A percentile compares a stretch with the other conserved stretches of the same genome.
Conservation (phyloP, 2,797 vertebrate genomes). For the Scomberomorus guttatus region DNA sequence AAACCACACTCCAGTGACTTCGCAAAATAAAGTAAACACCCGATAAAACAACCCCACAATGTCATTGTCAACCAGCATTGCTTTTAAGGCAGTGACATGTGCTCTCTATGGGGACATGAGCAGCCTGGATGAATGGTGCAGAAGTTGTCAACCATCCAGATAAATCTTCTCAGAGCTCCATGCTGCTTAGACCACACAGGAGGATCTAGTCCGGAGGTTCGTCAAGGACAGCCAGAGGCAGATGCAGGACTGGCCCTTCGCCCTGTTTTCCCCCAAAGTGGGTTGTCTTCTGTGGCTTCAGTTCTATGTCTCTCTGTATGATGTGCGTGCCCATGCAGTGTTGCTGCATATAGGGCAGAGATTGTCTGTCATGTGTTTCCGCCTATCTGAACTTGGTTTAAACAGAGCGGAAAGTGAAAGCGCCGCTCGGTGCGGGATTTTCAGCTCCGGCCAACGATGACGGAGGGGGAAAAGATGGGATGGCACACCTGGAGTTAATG, state of each 20-base stretch:
- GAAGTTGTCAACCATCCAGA: constrained; percentile 73
- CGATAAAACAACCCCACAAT: constrained; percentile 44
- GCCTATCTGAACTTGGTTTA: constrained; percentile 52
- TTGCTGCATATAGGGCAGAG: constrained; percentile 59
- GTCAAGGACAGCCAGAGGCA: constrained; percentile 77
- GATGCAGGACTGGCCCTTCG: constrained; percentile 65
- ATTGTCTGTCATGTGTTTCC: constrained; percentile 61
- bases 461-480: constrained; percentile 31
- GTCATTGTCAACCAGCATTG: constrained; percentile 62
- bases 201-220: constrained; percentile 67
- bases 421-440: not conserved
- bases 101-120: constrained; percentile 65
- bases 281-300: constrained; percentile 48
- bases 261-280: constrained; percentile 47
- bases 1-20: constrained; percentile 11
- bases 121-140: constrained; percentile 65
- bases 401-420: constrained; percentile 66
- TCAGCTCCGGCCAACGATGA: constrained; percentile 34
- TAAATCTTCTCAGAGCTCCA: constrained; percentile 69
- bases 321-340: constrained; percentile 36
- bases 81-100: constrained; percentile 62
- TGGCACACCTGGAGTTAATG: constrained; percentile 71
- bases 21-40: constrained; percentile 37
- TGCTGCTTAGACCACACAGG: constrained; percentile 72
- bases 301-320: constrained; percentile 30